Percentiles rank a stretch among this genome's conserved stretches.
These are phyloP conservation scores for Drosophila pseudotalamancana DNA, from an alignment of 2,888 invertebrate genomes.

Conservation along the genomic window DNA sequence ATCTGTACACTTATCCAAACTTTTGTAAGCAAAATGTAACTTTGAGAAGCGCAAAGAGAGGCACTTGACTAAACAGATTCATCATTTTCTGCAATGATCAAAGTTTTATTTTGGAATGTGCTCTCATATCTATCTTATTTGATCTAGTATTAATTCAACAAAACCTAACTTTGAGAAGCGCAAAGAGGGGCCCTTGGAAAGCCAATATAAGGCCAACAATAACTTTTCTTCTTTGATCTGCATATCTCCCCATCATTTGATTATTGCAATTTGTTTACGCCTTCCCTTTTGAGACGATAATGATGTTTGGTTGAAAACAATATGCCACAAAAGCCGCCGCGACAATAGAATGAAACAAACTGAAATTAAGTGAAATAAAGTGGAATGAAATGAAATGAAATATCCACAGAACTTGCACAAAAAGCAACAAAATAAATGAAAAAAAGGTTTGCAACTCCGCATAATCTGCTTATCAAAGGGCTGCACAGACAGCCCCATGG, in stretches of 20 bases:
- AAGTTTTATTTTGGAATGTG: no score
- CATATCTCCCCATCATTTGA: slow-evolving; percentile 1
- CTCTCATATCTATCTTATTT: no score
- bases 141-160: no score
- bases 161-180: neutral
- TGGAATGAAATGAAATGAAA: slow-evolving; percentile 33
- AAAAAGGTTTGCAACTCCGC: slow-evolving; percentile 41
- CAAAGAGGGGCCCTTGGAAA: slow-evolving; percentile 1
- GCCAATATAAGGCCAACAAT: neutral
- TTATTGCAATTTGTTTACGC: slow-evolving; percentile 14
- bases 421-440: slow-evolving; percentile 19
- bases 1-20: no score
- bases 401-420: slow-evolving; percentile 23
- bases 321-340: slow-evolving; percentile 54
- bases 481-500: slow-evolving; percentile 17
- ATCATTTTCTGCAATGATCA: no score
- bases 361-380: no score
- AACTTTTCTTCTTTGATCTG: neutral
- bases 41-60: neutral
- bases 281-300: slow-evolving; percentile 5
- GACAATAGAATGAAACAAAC: slow-evolving; percentile 23
- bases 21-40: no score
- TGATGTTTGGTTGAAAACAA: slow-evolving; percentile 37
- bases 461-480: slow-evolving; percentile 70
- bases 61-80: no score